Conservation (phyloP, 2,888 invertebrate species). For the Acrobeloides nanus region DNA sequence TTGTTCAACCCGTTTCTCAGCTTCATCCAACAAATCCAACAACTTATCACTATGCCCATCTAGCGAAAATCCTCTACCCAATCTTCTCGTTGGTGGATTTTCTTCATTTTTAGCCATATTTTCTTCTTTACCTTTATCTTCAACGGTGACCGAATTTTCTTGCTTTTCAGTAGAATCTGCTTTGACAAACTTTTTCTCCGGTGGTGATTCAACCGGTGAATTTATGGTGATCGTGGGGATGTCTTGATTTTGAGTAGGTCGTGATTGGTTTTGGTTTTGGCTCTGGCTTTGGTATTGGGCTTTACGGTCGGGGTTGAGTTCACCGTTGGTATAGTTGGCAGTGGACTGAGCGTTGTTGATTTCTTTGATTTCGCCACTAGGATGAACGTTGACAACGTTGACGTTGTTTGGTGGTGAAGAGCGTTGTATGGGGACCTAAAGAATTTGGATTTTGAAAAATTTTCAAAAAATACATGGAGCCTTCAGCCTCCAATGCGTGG, state of each 20-base stretch:
- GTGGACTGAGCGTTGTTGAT: slow-evolving; percentile 19
- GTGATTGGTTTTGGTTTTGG: not conserved
- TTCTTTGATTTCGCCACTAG: slow-evolving; percentile 15
- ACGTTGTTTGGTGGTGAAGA: not conserved
- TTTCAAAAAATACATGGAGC: too few species aligned
- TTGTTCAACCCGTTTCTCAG: slow-evolving; percentile 37
- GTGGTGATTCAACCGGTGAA: too few species aligned
- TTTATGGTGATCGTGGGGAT: slow-evolving; percentile 1
- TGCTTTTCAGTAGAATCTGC: not conserved
- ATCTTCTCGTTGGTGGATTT: slow-evolving; percentile 5
- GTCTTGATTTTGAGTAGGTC: slow-evolving; percentile 2
- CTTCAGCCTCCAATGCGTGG: too few species aligned
- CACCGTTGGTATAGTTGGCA: slow-evolving; percentile 20
- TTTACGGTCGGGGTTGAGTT: slow-evolving; percentile 14
- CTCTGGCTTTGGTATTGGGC: too few species aligned
- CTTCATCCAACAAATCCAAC: slow-evolving; percentile 37
- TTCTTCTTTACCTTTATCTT: not conserved
- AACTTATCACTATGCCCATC: slow-evolving; percentile 31
- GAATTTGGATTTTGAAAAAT: too few species aligned
- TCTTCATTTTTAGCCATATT: not conserved
- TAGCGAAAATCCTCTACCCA: slow-evolving; percentile 11
- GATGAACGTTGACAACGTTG: slow-evolving; percentile 11
- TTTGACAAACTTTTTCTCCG: too few species aligned
- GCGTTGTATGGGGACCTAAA: not conserved
- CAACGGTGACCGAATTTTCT: not conserved